These are phyloP conservation scores for Brachyhypopomus gauderio DNA, from an alignment of 2,113 vertebrate species.

Conservation along the genomic window DNA sequence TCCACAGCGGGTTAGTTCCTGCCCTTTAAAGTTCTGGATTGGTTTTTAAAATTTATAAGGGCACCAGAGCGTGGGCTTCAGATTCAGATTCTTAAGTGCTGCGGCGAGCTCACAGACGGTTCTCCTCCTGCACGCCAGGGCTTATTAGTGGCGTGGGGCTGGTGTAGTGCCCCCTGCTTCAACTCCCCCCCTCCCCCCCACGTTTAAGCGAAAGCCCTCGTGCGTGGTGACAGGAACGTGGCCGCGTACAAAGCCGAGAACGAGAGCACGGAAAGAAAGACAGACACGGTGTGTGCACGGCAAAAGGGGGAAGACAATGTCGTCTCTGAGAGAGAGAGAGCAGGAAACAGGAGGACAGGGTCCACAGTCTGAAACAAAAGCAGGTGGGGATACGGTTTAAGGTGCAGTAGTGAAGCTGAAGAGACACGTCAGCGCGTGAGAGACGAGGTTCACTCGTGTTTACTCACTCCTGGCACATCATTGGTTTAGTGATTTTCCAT, in stretches of 20 bases:
- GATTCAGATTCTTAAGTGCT: constrained; percentile 45
- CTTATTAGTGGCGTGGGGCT: constrained; percentile 70
- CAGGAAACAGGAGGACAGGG: background rate
- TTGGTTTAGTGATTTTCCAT: background rate
- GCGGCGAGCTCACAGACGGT: constrained; percentile 26
- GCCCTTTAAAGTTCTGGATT: constrained; percentile 59
- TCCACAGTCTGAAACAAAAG: background rate
- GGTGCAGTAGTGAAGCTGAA: no score
- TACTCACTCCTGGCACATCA: background rate
- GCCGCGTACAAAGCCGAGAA: constrained; percentile 39
- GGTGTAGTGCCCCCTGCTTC: constrained; percentile 60
- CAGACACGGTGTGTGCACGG: background rate
- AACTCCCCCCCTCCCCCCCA: constrained; percentile 66
- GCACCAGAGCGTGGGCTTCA: constrained; percentile 42
- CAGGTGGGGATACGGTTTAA: background rate
- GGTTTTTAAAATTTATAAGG: constrained; percentile 59
- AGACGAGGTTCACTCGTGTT: background rate
- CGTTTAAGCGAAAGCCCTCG: constrained; percentile 61
- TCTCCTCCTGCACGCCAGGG: constrained; percentile 63
- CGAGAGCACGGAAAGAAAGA: constrained; percentile 28
- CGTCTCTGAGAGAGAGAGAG: background rate
- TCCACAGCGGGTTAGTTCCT: constrained; percentile 49
- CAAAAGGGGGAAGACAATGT: background rate
- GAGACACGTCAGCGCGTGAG: background rate
- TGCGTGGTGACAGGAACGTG: constrained; percentile 57